phyloP scores from a whole-genome alignment of 2,888 invertebrate species.

The Elmis aenea region DNA sequence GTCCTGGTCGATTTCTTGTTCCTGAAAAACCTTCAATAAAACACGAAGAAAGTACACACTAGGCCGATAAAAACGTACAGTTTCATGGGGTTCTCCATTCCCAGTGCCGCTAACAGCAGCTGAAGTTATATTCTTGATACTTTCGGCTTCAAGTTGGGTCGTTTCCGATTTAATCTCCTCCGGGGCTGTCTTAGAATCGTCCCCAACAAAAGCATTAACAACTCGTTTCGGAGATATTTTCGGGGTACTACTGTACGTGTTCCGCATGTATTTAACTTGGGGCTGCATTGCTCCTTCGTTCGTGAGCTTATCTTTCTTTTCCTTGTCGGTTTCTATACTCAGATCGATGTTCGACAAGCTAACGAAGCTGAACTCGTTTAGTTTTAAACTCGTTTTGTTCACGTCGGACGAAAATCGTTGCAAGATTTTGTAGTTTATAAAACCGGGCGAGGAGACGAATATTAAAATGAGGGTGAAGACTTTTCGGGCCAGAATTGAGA shows the following conservation, averaged over 20 bases:
- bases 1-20: neutral
- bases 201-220: no score
- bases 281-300: neutral
- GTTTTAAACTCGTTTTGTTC: conserved; percentile 27
- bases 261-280: neutral
- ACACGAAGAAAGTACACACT: no score
- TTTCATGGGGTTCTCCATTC: no score
- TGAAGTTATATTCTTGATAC: no score
- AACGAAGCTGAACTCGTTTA: conserved; percentile 30
- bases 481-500: conserved; percentile 58
- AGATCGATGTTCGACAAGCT: conserved; percentile 27
- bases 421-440: conserved; percentile 45
- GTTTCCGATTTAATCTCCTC: no score
- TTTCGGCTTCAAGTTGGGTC: no score
- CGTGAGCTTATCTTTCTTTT: no score
- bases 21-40: neutral
- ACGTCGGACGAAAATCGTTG: conserved; percentile 25
- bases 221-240: conserved; percentile 11
- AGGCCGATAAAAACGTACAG: no score
- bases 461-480: conserved; percentile 50
- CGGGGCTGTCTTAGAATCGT: neutral
- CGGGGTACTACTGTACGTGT: conserved; percentile 12
- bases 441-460: conserved; percentile 50
- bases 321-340: no score
- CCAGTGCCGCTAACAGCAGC: no score